phyloP scores from a whole-genome alignment of 2,113 vertebrate species.

The Periophthalmodon schlosseri region DNA sequence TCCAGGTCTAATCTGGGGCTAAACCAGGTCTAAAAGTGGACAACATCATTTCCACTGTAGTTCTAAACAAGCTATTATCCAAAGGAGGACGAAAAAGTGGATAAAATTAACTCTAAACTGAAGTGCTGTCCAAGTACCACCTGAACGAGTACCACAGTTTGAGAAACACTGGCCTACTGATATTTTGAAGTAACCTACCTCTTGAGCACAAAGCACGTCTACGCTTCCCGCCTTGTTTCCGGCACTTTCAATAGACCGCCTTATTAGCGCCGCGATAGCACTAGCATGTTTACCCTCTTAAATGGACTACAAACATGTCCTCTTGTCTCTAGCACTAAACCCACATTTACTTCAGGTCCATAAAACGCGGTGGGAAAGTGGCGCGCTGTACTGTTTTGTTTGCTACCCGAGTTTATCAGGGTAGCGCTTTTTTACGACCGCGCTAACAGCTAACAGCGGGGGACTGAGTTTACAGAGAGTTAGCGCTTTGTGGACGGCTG shows the following conservation, averaged over 20 bases:
- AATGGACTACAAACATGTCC: background rate
- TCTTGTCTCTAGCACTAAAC: background rate
- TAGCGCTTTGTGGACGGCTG: constrained; percentile 32
- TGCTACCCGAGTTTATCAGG: constrained; percentile 22
- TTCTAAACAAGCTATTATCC: too few relatives aligned
- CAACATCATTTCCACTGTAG: too few relatives aligned
- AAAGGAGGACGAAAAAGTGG: too few relatives aligned
- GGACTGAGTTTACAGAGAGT: constrained; percentile 20
- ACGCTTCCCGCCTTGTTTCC: background rate
- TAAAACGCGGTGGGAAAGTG: constrained; percentile 1
- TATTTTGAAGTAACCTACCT: too few relatives aligned
- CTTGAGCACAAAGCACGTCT: too few relatives aligned
- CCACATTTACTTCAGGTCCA: background rate
- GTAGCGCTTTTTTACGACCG: constrained; percentile 15
- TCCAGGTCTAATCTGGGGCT: too few relatives aligned
- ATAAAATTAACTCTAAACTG: too few relatives aligned
- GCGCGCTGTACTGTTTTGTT: background rate
- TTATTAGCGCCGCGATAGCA: background rate
- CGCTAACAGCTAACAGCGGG: constrained; percentile 32
- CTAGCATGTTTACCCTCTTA: background rate
- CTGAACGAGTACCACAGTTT: too few relatives aligned
- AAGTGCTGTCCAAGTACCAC: too few relatives aligned
- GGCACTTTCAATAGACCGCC: background rate
- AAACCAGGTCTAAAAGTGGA: too few relatives aligned
- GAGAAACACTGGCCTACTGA: too few relatives aligned